Percentiles rank a stretch among this genome's conserved stretches.
Conservation (phyloP, 2,888 invertebrate genomes). For the Pristionchus fissidentatus region DNA sequence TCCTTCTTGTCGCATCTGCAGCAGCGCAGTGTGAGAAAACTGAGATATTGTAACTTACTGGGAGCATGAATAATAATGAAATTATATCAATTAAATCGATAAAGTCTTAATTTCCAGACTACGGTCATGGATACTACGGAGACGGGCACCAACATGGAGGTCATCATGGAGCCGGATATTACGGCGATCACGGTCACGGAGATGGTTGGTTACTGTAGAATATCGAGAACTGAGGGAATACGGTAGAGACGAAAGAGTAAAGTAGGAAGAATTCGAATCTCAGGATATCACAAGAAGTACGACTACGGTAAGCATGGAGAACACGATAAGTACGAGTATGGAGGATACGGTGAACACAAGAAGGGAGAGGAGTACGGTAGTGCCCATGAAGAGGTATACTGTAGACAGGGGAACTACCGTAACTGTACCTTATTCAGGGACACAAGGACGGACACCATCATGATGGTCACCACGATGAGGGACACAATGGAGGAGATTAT, state of each 20-base stretch:
- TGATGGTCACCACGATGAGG: constrained; percentile 14
- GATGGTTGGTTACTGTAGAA: constrained; percentile 22
- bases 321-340: constrained; percentile 46
- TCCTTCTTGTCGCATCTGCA: not conserved
- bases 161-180: constrained; percentile 33
- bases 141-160: constrained; percentile 30
- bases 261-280: no score
- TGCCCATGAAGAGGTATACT: constrained; percentile 43
- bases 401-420: not conserved
- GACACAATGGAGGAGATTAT: constrained; percentile 30
- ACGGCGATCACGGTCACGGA: constrained; percentile 31
- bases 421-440: constrained; percentile 24
- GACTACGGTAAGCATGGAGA: constrained; percentile 43
- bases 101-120: not conserved
- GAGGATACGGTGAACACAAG: constrained; percentile 41
- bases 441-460: constrained; percentile 38
- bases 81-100: not conserved
- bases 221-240: constrained; percentile 22
- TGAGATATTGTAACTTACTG: no score
- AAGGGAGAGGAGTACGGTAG: constrained; percentile 48
- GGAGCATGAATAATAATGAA: no score
- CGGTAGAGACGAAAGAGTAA: not conserved
- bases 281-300: constrained; percentile 41
- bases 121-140: constrained; percentile 36
- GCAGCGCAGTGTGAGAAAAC: constrained; percentile 5